Evolutionary conservation across 1,140 invertebrate genomes (phyloP).

Genomic region (Neuroterus valhalla): DNA sequence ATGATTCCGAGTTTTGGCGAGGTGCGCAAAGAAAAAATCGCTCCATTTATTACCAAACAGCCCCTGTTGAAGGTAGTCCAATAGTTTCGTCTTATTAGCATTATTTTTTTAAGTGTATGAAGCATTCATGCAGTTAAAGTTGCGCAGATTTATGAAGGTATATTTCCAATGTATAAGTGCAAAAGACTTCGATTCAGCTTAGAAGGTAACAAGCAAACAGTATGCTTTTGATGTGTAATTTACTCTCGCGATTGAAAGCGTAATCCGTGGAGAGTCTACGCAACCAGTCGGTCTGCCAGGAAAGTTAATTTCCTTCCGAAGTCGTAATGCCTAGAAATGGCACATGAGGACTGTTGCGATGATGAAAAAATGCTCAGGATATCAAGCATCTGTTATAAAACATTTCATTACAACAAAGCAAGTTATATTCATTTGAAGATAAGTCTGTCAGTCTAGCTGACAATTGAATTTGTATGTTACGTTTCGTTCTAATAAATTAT

Average conservation of each 20-base stretch:
- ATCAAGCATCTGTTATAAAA: too few relatives aligned
- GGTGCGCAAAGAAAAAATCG: too few relatives aligned
- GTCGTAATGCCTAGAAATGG: conserved; percentile 7
- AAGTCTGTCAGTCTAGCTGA: conserved; percentile 7
- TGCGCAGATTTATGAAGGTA: background rate
- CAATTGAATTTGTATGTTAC: conserved; percentile 24
- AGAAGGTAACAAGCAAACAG: conserved; percentile 15
- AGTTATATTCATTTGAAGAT: background rate
- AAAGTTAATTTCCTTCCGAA: conserved; percentile 6
- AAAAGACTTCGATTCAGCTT: background rate
- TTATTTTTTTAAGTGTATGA: too few relatives aligned
- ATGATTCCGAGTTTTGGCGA: too few relatives aligned
- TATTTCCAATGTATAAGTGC: background rate
- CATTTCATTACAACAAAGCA: background rate
- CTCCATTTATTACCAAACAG: too few relatives aligned
- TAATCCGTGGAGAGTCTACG: conserved; percentile 1
- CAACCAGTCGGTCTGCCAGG: background rate
- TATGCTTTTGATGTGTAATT: conserved; percentile 26
- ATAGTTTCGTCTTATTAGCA: too few relatives aligned
- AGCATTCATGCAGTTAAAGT: too few relatives aligned
- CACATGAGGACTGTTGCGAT: background rate
- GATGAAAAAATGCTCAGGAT: background rate
- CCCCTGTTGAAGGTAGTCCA: too few relatives aligned
- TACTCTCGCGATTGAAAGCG: conserved; percentile 23
- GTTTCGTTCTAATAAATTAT: conserved; percentile 21